A percentile compares a stretch with the other conserved stretches of the same genome.
phyloP scores from a whole-genome alignment of 2,888 invertebrate genomes.

The Silvanus unidentatus region DNA sequence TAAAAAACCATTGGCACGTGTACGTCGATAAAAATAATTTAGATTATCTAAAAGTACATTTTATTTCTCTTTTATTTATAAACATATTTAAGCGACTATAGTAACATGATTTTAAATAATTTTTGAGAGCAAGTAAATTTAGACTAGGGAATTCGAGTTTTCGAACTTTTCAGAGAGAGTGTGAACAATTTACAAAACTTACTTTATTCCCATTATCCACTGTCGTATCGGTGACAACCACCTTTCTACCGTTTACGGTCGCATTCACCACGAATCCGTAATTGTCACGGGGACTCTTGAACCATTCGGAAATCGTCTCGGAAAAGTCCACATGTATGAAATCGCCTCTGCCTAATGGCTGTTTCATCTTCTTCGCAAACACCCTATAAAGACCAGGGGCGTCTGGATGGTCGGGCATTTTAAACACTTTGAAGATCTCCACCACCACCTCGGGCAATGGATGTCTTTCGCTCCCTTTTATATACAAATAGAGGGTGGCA shows the following conservation, averaged over 20 bases:
- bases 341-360: slow-evolving; percentile 56
- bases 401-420: slow-evolving; percentile 36
- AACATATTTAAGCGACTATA: no score
- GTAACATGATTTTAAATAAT: no score
- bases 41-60: background rate
- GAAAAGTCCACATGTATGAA: slow-evolving; percentile 74
- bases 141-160: no score
- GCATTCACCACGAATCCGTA: slow-evolving; percentile 72
- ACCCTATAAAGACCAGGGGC: slow-evolving; percentile 34
- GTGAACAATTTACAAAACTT: background rate
- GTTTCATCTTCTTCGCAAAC: slow-evolving; percentile 44
- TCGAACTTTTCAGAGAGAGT: no score
- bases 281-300: slow-evolving; percentile 66
- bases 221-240: slow-evolving; percentile 62
- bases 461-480: slow-evolving; percentile 49
- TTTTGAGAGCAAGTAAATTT: no score
- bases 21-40: slow-evolving; percentile 1
- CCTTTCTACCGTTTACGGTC: slow-evolving; percentile 54
- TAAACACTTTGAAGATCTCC: slow-evolving; percentile 41
- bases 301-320: slow-evolving; percentile 70
- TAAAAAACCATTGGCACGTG: slow-evolving; percentile 5
- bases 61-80: no score
- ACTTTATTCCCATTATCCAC: slow-evolving; percentile 51
- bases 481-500: slow-evolving; percentile 65
- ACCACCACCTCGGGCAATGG: slow-evolving; percentile 36